These are phyloP conservation scores for Pseudonaja textilis DNA, from an alignment of 2,113 vertebrate species.

Conservation along the genomic window DNA sequence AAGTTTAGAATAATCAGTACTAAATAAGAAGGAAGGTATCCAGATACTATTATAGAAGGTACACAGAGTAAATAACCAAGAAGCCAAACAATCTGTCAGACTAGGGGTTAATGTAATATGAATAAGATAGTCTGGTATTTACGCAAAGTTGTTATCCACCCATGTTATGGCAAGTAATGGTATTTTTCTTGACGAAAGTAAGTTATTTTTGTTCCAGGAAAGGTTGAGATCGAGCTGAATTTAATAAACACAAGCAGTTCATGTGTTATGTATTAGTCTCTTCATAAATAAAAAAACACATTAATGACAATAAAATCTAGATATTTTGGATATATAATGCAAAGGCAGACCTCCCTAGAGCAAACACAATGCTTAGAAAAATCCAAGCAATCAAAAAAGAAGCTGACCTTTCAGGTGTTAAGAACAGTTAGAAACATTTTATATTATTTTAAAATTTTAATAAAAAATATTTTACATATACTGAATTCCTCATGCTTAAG, in stretches of 20 bases:
- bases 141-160: neutral
- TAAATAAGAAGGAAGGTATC: neutral
- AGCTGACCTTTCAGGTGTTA: neutral
- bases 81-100: neutral
- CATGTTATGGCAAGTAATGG: neutral
- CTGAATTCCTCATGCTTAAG: neutral
- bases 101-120: neutral
- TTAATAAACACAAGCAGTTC: neutral
- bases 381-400: neutral
- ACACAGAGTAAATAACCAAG: neutral
- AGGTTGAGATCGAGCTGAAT: neutral
- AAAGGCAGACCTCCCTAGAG: neutral
- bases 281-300: neutral
- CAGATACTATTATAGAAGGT: neutral
- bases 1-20: neutral
- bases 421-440: neutral
- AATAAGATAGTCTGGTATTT: neutral
- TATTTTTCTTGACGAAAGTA: neutral
- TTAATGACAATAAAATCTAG: neutral
- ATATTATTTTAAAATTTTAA: neutral
- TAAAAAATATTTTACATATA: neutral
- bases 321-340: neutral
- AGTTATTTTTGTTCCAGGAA: neutral
- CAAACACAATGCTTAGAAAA: neutral
- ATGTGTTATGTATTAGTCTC: neutral